A percentile compares a stretch with the other conserved stretches of the same genome.
Conservation (phyloP, 2,888 invertebrate genomes). For the Drosophila peninsularis region DNA sequence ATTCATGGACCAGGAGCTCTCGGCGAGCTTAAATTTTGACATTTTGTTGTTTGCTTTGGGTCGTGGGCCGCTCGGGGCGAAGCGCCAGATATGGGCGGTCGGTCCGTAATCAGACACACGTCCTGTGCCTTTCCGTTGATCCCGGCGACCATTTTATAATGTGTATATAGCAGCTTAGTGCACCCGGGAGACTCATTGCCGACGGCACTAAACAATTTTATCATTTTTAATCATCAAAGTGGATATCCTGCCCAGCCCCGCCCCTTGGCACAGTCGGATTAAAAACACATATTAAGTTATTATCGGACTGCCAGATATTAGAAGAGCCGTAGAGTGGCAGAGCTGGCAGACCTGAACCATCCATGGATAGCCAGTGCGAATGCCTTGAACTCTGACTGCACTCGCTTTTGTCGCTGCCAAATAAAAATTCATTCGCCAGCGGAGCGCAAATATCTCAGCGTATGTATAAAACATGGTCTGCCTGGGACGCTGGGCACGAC, state of each 20-base stretch:
- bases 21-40: constrained; percentile 78
- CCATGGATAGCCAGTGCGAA: constrained; percentile 55
- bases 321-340: constrained; percentile 10
- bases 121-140: constrained; percentile 66
- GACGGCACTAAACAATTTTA: constrained; percentile 83
- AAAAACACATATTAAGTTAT: constrained; percentile 83
- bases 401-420: constrained; percentile 42
- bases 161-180: constrained; percentile 84
- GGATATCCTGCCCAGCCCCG: constrained; percentile 54
- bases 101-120: constrained; percentile 69
- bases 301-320: constrained; percentile 69
- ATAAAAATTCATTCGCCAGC: constrained; percentile 72
- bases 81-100: constrained; percentile 16
- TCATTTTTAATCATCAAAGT: constrained; percentile 84
- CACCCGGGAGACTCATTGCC: constrained; percentile 82
- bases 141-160: constrained; percentile 84
- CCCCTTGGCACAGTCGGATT: constrained; percentile 74
- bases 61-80: constrained; percentile 14
- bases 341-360: constrained; percentile 44
- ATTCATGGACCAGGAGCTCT: constrained; percentile 70
- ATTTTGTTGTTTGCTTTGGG: constrained; percentile 72
- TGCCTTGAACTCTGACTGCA: constrained; percentile 36
- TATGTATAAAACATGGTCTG: constrained; percentile 75
- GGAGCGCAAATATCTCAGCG: constrained; percentile 46
- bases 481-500: constrained; percentile 35